These are phyloP conservation scores for Zapus hudsonius DNA, from an alignment of 2,113 vertebrate genomes.

Conservation along the genomic window DNA sequence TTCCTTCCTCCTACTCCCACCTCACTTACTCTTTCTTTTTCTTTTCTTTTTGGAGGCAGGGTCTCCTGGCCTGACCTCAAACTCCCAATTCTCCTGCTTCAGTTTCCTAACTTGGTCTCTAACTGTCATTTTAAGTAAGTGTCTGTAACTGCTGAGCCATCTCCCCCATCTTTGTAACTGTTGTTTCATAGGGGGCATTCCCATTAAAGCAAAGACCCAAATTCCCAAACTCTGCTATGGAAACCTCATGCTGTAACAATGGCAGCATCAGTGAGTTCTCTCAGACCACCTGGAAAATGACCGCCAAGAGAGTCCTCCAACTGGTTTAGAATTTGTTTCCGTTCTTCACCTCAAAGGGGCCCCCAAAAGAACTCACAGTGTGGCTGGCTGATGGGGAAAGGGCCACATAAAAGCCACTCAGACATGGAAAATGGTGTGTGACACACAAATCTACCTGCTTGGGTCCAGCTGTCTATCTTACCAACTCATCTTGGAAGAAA, in stretches of 20 bases:
- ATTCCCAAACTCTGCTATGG: not conserved
- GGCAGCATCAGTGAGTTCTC: constrained; percentile 35
- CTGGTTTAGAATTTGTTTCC: constrained; percentile 18
- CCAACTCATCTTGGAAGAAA: not conserved
- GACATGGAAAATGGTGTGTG: not conserved
- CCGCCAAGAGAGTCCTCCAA: constrained; percentile 12
- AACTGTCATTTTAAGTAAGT: too few species aligned
- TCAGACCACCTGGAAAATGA: not conserved
- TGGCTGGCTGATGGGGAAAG: not conserved
- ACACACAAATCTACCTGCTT: rapidly evolving
- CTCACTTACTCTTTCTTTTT: not conserved
- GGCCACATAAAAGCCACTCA: not conserved
- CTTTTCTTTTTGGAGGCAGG: not conserved
- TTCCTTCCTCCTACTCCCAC: not conserved
- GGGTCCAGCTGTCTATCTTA: not conserved
- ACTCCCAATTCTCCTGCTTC: not conserved
- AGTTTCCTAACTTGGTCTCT: not conserved
- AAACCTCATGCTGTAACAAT: not conserved
- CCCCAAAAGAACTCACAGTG: not conserved
- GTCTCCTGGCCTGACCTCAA: not conserved
- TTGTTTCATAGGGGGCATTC: not conserved
- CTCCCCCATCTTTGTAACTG: not conserved
- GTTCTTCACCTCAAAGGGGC: not conserved
- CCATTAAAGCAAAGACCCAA: not conserved
- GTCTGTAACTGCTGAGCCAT: too few species aligned